Base-by-base conservation (phyloP, 1,140 invertebrate genomes). In the Drosophila sp. region DNA sequence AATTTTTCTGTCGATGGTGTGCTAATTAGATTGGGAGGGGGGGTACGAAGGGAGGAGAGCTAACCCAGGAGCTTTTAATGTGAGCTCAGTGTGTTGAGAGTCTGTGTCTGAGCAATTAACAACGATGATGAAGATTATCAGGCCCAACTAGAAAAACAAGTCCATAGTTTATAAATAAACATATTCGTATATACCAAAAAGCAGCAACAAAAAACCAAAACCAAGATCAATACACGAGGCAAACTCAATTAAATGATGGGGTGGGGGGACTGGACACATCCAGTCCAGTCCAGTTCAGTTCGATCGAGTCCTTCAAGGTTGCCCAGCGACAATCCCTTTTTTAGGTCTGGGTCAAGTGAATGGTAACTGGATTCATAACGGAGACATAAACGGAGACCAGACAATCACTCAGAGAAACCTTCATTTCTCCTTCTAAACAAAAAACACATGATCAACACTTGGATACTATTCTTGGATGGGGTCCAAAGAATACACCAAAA, bases 141-240 rank as follows among this genome's bases (percentile, higher is more conserved):
- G 71, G 79, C 76, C 64, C 40, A 87, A 87, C 83, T 87, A 87
- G 83, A 87, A 87, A 87, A 87, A 87, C 83, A 89, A 87, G 83
- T 87, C 76, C 84, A 74, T 70, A 81, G 72, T 83, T 86, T 87
- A 87, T 67, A 87, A 89, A 87, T 87, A 87, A 83, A 71, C 72
- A 72, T 32, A 66, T 44, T 44, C 41, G 41, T 0, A 44, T 47
- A 47, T 47, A 47, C 17, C 44, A 47, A 47, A 47, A 47, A 47
- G 23, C 17, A 17, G 5, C 23, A 50, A 27, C 25, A 50, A 7
- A 47, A 47, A 47, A 10, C 23, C 23, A 50, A 50, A 27, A 50
- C 23, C 70, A 66, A 17, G 75, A 76, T 76, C 62, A 35, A 47
- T 32, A 23, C 40, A 67, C 73, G 66, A 76, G 54, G 72, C 73